A percentile compares a stretch with the other conserved stretches of the same genome.
Evolutionary conservation across 1,140 invertebrate species (phyloP).

Genomic region (Drosophila hydei): DNA sequence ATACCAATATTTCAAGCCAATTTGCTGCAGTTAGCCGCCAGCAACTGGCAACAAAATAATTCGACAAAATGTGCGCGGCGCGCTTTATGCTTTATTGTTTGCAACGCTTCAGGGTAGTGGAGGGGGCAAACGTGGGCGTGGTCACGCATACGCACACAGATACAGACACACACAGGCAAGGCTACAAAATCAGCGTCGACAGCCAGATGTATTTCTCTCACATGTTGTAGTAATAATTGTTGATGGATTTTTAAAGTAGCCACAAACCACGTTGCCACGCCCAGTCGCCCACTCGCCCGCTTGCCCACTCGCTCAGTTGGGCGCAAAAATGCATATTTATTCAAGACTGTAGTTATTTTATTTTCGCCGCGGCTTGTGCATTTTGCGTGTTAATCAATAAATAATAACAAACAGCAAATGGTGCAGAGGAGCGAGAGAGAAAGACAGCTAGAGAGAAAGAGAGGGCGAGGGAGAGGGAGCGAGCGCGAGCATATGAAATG

Average conservation of each 20-base stretch:
- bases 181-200: slow-evolving; percentile 67
- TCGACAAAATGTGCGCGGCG: slow-evolving; percentile 81
- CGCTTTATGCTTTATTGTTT: slow-evolving; percentile 82
- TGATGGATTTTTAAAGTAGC: slow-evolving; percentile 72
- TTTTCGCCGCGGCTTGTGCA: slow-evolving; percentile 59
- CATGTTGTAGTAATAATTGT: slow-evolving; percentile 61
- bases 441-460: background rate
- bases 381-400: slow-evolving; percentile 78
- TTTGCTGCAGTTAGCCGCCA: slow-evolving; percentile 80
- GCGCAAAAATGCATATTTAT: slow-evolving; percentile 54
- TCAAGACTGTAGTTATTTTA: slow-evolving; percentile 48
- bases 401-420: slow-evolving; percentile 42
- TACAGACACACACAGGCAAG: slow-evolving; percentile 4
- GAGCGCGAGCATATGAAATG: background rate
- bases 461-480: no score
- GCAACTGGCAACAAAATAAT: slow-evolving; percentile 82
- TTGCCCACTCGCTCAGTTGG: background rate
- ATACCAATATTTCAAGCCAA: slow-evolving; percentile 82
- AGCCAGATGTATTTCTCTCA: slow-evolving; percentile 37
- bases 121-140: slow-evolving; percentile 22
- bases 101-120: slow-evolving; percentile 52
- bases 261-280: slow-evolving; percentile 11
- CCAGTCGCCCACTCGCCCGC: background rate
- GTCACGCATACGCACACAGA: slow-evolving; percentile 1
- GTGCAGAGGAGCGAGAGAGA: slow-evolving; percentile 13